Percentiles rank a stretch among this genome's conserved stretches.
Conservation (phyloP, 2,797 vertebrate species). For the Molothrus ater region DNA sequence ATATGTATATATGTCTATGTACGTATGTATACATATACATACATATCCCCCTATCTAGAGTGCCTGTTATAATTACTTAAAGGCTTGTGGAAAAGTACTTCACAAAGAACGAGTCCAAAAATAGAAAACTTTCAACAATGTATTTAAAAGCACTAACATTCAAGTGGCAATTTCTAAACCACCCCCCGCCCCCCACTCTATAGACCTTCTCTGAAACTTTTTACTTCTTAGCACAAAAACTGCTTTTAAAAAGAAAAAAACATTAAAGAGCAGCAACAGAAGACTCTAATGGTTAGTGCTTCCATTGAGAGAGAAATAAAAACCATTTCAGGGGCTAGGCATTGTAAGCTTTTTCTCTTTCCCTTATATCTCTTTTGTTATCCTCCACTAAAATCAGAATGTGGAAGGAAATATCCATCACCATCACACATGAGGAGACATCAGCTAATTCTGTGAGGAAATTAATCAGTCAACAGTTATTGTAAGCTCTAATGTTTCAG, state of each 20-base stretch:
- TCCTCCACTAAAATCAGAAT: not conserved
- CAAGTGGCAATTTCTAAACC: not conserved
- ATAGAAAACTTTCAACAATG: not conserved
- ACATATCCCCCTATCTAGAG: not conserved
- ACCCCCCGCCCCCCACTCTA: fast-evolving
- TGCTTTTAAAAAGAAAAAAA: not conserved
- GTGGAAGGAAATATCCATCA: not conserved
- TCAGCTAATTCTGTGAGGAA: not conserved
- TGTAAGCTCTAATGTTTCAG: not conserved
- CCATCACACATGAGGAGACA: not conserved
- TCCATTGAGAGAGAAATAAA: not conserved
- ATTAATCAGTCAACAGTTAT: not conserved
- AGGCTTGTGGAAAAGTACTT: not conserved
- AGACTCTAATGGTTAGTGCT: not conserved
- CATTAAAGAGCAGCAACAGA: not conserved
- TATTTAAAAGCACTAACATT: not conserved
- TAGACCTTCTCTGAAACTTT: not conserved
- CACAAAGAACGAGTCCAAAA: not conserved
- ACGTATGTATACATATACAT: not conserved
- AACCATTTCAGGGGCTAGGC: not conserved
- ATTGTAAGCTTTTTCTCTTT: not conserved
- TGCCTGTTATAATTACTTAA: not conserved
- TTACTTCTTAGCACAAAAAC: not conserved
- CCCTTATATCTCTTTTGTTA: not conserved
- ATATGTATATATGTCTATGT: no score